phyloP scores from a whole-genome alignment of 2,888 invertebrate genomes.

The Autographa gamma region DNA sequence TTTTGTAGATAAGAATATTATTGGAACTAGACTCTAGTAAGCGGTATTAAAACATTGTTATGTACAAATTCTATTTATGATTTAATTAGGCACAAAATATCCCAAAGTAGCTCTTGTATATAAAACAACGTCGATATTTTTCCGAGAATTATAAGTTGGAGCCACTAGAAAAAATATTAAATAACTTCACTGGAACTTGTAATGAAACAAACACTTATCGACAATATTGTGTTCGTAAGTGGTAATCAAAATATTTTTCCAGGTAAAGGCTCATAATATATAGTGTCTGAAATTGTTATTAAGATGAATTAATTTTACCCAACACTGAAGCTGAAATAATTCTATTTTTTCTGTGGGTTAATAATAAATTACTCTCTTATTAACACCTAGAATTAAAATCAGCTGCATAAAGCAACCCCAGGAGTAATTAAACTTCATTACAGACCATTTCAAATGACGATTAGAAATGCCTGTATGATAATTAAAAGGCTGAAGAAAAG shows the following conservation, averaged over 20 bases:
- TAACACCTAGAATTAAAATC: background rate
- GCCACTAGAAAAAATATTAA: background rate
- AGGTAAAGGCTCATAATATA: background rate
- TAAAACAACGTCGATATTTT: background rate
- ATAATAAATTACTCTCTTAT: background rate
- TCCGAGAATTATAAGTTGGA: background rate
- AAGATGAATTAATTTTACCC: background rate
- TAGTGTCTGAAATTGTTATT: background rate
- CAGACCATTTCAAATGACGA: constrained; percentile 33
- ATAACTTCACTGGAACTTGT: background rate
- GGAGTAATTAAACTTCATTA: constrained; percentile 28
- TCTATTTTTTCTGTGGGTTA: background rate
- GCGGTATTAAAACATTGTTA: too few relatives aligned
- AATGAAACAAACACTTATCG: background rate
- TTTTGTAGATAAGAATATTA: background rate
- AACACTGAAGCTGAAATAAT: background rate
- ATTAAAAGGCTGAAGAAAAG: constrained; percentile 43
- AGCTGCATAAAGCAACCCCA: constrained; percentile 8
- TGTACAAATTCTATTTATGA: background rate
- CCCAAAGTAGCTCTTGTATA: background rate
- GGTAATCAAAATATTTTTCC: background rate
- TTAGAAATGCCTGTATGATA: constrained; percentile 45
- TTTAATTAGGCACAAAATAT: background rate
- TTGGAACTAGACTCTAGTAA: background rate
- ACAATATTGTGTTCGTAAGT: background rate